A percentile compares a stretch with the other conserved stretches of the same genome.
Evolutionary conservation across 2,888 invertebrate genomes (phyloP).

Genomic region (Tetropium fuscum): DNA sequence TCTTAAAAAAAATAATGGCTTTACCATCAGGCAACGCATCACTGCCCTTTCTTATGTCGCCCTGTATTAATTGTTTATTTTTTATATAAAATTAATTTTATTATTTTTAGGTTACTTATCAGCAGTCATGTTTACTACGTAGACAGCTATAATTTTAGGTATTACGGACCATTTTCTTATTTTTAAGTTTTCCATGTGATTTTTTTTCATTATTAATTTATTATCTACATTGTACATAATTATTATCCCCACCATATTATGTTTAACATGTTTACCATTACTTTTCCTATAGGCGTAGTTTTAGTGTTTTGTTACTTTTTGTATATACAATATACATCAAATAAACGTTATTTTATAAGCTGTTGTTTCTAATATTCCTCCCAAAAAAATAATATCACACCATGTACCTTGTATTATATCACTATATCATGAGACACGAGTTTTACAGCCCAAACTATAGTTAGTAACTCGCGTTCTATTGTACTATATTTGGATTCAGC

Average conservation of each 20-base stretch:
- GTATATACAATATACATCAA: conserved; percentile 25
- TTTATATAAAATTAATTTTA: conserved; percentile 9
- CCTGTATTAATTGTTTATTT: conserved; percentile 6
- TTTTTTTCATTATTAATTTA: conserved; percentile 42
- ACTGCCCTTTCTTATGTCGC: too few species aligned
- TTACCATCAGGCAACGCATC: too few species aligned
- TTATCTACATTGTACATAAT: conserved; percentile 41
- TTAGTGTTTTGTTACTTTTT: conserved; percentile 25
- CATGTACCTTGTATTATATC: not conserved
- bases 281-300: conserved; percentile 11
- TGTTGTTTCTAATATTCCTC: not conserved
- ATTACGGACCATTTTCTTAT: conserved; percentile 20
- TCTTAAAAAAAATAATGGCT: too few species aligned
- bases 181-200: conserved; percentile 34
- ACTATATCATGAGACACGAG: too few species aligned
- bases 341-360: conserved; percentile 23
- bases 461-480: too few species aligned
- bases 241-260: conserved; percentile 19
- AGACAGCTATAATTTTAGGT: conserved; percentile 9
- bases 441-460: too few species aligned
- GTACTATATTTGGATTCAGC: too few species aligned
- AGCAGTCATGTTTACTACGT: not conserved
- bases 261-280: conserved; percentile 28
- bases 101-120: conserved; percentile 4
- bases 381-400: not conserved